A percentile compares a stretch with the other conserved stretches of the same genome.
phyloP scores from a whole-genome alignment of 2,113 vertebrate genomes.

The Thryonomys swinderianus region DNA sequence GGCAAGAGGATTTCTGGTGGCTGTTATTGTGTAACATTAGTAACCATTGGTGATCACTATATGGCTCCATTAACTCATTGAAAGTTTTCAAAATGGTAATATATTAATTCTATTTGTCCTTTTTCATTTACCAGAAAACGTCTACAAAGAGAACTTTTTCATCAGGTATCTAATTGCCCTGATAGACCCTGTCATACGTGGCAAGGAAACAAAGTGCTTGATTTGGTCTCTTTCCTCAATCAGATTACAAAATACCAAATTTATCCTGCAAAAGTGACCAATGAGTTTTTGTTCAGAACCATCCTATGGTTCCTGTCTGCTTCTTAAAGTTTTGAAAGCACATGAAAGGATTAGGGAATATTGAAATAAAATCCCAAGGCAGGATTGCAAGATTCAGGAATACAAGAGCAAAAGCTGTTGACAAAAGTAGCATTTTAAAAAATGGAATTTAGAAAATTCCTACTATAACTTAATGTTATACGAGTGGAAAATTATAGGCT shows the following conservation, averaged over 20 bases:
- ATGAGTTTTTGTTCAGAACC: neutral
- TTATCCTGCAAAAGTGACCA: neutral
- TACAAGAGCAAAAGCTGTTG: neutral
- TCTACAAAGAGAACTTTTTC: neutral
- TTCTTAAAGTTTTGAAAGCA: slow-evolving; percentile 46
- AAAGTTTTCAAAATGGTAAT: slow-evolving; percentile 11
- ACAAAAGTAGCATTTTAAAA: slow-evolving; percentile 33
- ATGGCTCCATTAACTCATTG: neutral
- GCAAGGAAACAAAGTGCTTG: slow-evolving; percentile 8
- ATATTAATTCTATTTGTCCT: neutral
- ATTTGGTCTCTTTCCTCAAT: slow-evolving; percentile 4
- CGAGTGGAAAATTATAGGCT: neutral
- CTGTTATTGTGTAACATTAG: neutral
- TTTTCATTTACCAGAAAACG: neutral
- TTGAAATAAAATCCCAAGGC: neutral
- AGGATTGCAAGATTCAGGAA: slow-evolving; percentile 1
- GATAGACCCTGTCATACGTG: neutral
- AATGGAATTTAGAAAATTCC: slow-evolving; percentile 36
- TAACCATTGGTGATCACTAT: neutral
- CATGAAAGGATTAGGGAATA: neutral
- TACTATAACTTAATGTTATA: neutral
- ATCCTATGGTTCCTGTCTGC: neutral
- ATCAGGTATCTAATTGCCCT: neutral
- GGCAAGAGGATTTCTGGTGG: neutral
- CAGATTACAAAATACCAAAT: neutral